These are phyloP conservation scores for Turnix velox DNA, from an alignment of 2,113 vertebrate genomes.

Conservation along the genomic window DNA sequence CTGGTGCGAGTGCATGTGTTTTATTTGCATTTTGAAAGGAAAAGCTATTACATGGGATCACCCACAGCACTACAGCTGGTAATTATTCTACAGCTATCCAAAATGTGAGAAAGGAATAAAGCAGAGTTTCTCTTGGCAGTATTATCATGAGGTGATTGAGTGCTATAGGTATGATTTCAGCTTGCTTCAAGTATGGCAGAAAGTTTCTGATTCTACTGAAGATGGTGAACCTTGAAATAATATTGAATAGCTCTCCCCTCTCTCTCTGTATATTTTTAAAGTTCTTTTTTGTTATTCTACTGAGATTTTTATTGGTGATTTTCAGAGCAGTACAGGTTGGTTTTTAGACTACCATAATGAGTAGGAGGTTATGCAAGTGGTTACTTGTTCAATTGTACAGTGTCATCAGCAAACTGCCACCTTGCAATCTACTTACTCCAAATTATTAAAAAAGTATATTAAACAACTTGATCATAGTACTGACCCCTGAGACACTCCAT, in stretches of 20 bases:
- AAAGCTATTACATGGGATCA: background rate
- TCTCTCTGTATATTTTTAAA: accelerated
- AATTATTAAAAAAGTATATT: constrained; percentile 60
- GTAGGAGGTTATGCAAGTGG: background rate
- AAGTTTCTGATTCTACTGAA: background rate
- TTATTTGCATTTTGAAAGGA: background rate
- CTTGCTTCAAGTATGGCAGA: background rate
- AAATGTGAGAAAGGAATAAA: background rate
- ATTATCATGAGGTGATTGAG: background rate
- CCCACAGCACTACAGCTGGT: background rate
- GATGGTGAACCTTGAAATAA: background rate
- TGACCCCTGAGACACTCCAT: constrained; percentile 35
- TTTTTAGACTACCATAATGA: background rate
- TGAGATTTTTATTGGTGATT: background rate
- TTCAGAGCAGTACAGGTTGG: background rate
- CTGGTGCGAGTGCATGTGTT: background rate
- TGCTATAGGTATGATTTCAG: background rate
- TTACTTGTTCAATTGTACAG: background rate
- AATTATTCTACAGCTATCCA: background rate
- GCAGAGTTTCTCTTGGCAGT: background rate
- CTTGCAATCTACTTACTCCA: constrained; percentile 21
- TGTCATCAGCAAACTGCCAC: constrained; percentile 28
- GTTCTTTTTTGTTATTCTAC: background rate
- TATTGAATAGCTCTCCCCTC: background rate
- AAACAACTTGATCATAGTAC: background rate